Conservation (phyloP, 2,888 invertebrate genomes). For the Drosophila aldrichi region DNA sequence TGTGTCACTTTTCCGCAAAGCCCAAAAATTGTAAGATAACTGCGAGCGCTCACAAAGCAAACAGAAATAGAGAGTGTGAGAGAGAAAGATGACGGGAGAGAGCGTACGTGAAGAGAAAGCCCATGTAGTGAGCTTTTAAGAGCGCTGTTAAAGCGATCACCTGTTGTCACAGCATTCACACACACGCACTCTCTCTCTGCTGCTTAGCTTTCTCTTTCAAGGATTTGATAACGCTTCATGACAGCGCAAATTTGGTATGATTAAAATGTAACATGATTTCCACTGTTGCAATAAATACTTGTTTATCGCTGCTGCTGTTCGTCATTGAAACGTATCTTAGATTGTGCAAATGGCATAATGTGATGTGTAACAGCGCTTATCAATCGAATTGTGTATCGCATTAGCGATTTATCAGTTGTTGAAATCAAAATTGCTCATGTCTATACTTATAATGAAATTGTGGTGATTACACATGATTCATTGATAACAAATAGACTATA, state of each 20-base stretch:
- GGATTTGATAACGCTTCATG: slow-evolving; percentile 28
- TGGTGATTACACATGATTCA: slow-evolving; percentile 35
- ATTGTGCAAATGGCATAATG: slow-evolving; percentile 38
- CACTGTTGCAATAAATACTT: slow-evolving; percentile 16
- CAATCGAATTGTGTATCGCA: slow-evolving; percentile 44
- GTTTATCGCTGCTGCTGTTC: slow-evolving; percentile 13
- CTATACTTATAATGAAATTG: slow-evolving; percentile 52
- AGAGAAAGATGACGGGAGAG: background rate
- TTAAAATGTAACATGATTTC: slow-evolving; percentile 25
- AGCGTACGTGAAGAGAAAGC: slow-evolving; percentile 24
- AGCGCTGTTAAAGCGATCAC: slow-evolving; percentile 56
- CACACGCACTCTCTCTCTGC: background rate
- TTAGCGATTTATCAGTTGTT: slow-evolving; percentile 29
- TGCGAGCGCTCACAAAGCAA: slow-evolving; percentile 21
- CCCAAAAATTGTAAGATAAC: slow-evolving; percentile 62
- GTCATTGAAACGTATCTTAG: slow-evolving; percentile 27
- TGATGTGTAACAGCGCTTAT: slow-evolving; percentile 46
- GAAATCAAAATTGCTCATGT: slow-evolving; percentile 58
- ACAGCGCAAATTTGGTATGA: slow-evolving; percentile 4
- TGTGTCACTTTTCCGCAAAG: slow-evolving; percentile 73
- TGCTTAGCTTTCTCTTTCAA: slow-evolving; percentile 13
- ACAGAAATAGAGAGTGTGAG: background rate
- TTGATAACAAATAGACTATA: slow-evolving; percentile 28
- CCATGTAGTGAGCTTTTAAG: slow-evolving; percentile 40
- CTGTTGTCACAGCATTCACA: slow-evolving; percentile 44